Evolutionary conservation across 2,888 invertebrate genomes (phyloP), one percentile per base, ranked within the genome.

Genomic region (Platycnemis pennipes): DNA sequence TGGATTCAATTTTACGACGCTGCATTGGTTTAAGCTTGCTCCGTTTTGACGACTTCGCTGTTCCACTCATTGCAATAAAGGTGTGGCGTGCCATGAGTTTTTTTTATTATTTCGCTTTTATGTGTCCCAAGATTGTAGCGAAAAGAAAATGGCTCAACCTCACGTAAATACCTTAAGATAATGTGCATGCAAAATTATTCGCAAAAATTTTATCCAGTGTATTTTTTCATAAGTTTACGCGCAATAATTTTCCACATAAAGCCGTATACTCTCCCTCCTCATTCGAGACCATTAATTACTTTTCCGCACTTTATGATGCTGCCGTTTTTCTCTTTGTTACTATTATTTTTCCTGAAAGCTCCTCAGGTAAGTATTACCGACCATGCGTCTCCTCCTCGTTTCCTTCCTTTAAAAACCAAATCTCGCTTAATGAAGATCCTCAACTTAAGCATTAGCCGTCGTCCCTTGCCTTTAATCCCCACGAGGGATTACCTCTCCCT

Each of bases 351-450:
- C 37, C 77, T 77, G 77, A 77, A 77, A 77, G 77, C 77, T 77
- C 31, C 77, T 77, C 77, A 77, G 77, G 77, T 77, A 77, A 37
- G 37, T 77, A 77, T 77, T 77, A 77, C 77, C 77, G 37, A 77
- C 77, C 77, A 11, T 77, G 77, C 37, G 31, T 37, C 53, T 42
- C 63, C 44, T 49, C 37, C 89, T 44, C 91, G 63, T 91, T 91
- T 63, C 69, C 63, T 91, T 63, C 42, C 44, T 91, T 91, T 63
- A 91, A 91, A 91, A 91, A 44, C 91, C 91, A 91, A 63, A 63
- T 91, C 91, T 91, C 91, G 63, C 63, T 91, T 91, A 91, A 91
- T 91, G 91, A 44, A 91, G 91, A 91, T 91, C 63, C 91, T 56
- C 63, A 63, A 91, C 91, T 91, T 91, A 91, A 63, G 63, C 42